phyloP scores from a whole-genome alignment of 2,888 invertebrate genomes.

The Lepidochrysops patricia region DNA sequence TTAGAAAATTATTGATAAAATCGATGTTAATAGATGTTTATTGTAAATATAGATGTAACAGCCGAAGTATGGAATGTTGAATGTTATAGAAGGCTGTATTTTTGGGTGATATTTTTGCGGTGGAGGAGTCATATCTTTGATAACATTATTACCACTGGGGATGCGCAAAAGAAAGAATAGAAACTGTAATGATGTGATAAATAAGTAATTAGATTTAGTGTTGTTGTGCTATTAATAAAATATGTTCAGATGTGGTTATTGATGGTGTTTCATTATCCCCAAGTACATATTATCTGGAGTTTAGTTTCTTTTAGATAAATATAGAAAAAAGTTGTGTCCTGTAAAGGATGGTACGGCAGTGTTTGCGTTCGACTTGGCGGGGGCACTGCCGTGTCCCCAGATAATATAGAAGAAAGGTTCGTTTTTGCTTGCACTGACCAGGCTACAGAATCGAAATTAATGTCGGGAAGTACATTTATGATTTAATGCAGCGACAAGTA shows the following conservation, averaged over 20 bases:
- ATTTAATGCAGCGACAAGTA: too few species aligned
- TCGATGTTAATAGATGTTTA: conserved; percentile 75
- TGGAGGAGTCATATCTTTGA: conserved; percentile 64
- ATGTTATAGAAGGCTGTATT: conserved; percentile 72
- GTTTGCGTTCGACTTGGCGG: too few species aligned
- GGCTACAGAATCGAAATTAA: too few species aligned
- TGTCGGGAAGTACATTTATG: too few species aligned
- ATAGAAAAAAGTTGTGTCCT: too few species aligned
- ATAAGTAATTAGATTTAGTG: conserved; percentile 62
- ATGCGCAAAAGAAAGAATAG: conserved; percentile 36
- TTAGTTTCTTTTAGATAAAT: too few species aligned
- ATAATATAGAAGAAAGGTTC: too few species aligned
- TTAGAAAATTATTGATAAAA: conserved; percentile 72
- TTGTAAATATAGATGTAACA: conserved; percentile 64
- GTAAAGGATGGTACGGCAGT: too few species aligned
- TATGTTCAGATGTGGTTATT: conserved; percentile 62
- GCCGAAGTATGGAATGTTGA: conserved; percentile 55
- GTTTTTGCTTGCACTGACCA: too few species aligned
- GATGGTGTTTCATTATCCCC: conserved; percentile 29
- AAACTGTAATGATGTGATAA: conserved; percentile 65
- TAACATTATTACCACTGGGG: conserved; percentile 46
- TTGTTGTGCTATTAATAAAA: conserved; percentile 75
- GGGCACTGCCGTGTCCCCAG: too few species aligned
- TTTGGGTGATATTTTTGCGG: conserved; percentile 72
- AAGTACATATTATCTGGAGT: not conserved